Conservation (phyloP, 1,140 invertebrate species). For the Cydia fagiglandana region DNA sequence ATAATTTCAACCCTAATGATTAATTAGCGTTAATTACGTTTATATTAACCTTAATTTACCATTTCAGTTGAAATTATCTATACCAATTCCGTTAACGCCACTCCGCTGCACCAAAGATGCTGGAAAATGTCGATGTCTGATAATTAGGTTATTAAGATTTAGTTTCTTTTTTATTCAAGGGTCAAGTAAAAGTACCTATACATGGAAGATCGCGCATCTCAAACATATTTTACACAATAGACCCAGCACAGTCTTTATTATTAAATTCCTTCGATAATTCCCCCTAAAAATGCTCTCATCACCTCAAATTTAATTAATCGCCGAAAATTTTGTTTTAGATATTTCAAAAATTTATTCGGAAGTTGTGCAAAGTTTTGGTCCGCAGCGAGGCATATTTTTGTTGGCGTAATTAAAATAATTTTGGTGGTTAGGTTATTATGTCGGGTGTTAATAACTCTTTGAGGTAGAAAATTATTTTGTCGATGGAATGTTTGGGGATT, state of each 20-base stretch:
- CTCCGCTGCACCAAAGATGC: too few species aligned
- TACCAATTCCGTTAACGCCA: too few species aligned
- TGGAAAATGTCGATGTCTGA: too few species aligned
- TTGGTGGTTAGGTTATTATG: neutral
- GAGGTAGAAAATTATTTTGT: slow-evolving; percentile 9
- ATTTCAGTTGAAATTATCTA: too few species aligned
- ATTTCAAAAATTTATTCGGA: slow-evolving; percentile 18
- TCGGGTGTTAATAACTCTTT: slow-evolving; percentile 3
- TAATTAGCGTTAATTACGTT: too few species aligned
- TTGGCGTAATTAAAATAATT: slow-evolving; percentile 21
- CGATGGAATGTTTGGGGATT: neutral
- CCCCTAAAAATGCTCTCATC: slow-evolving; percentile 24
- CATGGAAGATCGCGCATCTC: neutral
- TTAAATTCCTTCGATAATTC: slow-evolving; percentile 18
- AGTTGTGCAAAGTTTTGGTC: slow-evolving; percentile 18
- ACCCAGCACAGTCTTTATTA: slow-evolving; percentile 2
- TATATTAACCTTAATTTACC: too few species aligned
- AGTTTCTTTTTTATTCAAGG: too few species aligned
- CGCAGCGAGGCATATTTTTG: slow-evolving; percentile 19
- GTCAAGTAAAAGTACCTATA: too few species aligned
- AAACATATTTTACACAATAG: neutral
- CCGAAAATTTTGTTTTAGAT: slow-evolving; percentile 14
- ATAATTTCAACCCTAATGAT: too few species aligned
- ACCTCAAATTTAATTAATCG: slow-evolving; percentile 30
- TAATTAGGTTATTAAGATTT: too few species aligned